Base-by-base conservation (phyloP, 35 echinoderm and acorn worm species). In the Diadema setosum region DNA sequence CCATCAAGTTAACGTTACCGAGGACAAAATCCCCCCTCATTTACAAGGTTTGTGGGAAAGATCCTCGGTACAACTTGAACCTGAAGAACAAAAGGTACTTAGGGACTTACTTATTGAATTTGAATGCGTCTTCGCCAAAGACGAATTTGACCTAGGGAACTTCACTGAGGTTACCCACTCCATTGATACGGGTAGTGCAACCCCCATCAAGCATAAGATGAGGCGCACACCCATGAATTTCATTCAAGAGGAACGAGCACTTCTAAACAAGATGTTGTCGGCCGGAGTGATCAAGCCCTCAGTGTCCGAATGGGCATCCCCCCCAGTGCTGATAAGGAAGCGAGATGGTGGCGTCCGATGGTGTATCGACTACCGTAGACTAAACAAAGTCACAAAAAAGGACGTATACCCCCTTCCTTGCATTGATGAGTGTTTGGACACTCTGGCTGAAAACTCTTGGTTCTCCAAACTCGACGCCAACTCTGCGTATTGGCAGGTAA, bases 241-340 rank as follows among this genome's bases (percentile, higher is more conserved):
- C 58, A 76, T 44, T 7, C 8, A 82, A 4, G 85, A 93, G 46
- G 91, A 88, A 41, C 73, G 87, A 33, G 64, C 55, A 11, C 61
- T 87, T 14, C 64, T 93, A 12, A 65, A 83, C n/a, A 67, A 61
- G 39, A 93, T 93, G 91, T 24, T 82, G 58, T 73, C 89, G 3
- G 91, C 91, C 17, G 83, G 84, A 15, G 65, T 93, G 1, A 93
- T 93, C 39, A 14, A 93, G 80, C 85, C 84, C 5, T 93, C 91
- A 16, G 70, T 88, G 23, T 93, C 75, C 0, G 91, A 93, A 45
- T 93, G 91, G 85, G 91, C n/a, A 55, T 92, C 5, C n/a, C 82
- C 90, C 41, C n/a, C 64, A 58, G 90, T 86, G 25, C 61, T 86
- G 45, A 83, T 92, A 14, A 16, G 67, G 5, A 92, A 92, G 42